A percentile compares a stretch with the other conserved stretches of the same genome.
These are phyloP conservation scores for Amphiprion clarkii DNA, from an alignment of 2,797 vertebrate species.

Conservation along the genomic window DNA sequence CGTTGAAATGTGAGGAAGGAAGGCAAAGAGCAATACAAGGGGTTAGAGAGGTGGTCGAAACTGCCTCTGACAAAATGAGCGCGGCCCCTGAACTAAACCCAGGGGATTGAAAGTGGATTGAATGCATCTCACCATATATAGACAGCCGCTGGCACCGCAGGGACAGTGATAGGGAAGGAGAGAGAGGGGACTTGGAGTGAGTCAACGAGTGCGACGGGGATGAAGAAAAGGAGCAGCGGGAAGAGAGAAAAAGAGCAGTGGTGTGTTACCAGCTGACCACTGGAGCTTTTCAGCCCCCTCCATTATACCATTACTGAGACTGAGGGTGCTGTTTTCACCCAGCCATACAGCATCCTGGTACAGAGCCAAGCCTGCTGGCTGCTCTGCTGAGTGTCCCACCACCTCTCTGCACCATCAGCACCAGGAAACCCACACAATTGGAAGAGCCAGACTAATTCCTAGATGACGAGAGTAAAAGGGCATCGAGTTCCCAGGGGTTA, in stretches of 20 bases:
- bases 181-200: constrained; percentile 47
- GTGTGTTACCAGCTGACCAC: constrained; percentile 76
- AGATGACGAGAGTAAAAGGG: constrained; percentile 66
- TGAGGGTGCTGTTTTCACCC: constrained; percentile 61
- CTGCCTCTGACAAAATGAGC: constrained; percentile 76
- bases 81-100: constrained; percentile 79
- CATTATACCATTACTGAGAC: constrained; percentile 73
- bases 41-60: constrained; percentile 67
- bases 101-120: constrained; percentile 82
- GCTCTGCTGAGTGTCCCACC: constrained; percentile 50
- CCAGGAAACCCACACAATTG: constrained; percentile 64
- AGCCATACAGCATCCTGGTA: constrained; percentile 52
- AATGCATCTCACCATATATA: constrained; percentile 79
- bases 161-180: constrained; percentile 38
- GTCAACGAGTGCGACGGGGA: constrained; percentile 58
- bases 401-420: constrained; percentile 54
- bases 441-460: constrained; percentile 74
- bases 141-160: constrained; percentile 52
- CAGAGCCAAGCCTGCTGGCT: constrained; percentile 59
- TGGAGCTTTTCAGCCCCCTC: constrained; percentile 67
- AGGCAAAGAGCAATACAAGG: constrained; percentile 63
- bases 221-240: constrained; percentile 64
- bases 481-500: constrained; percentile 75
- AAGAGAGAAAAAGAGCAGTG: constrained; percentile 71
- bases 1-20: constrained; percentile 54